Evolutionary conservation across 2,797 vertebrate species (phyloP).

Genomic region (Coregonus sp.): DNA sequence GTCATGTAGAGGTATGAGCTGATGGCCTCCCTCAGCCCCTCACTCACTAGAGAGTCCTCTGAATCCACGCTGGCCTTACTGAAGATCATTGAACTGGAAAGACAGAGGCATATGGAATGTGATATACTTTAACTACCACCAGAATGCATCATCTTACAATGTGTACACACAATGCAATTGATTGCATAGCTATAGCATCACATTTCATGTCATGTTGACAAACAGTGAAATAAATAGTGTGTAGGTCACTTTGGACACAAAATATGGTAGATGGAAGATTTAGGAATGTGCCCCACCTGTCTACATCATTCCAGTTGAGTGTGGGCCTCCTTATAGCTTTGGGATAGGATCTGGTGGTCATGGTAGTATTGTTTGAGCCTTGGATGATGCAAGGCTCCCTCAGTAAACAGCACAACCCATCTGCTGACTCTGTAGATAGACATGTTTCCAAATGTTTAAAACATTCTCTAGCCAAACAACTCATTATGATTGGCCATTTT

Average conservation of each 20-base stretch:
- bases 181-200: background rate
- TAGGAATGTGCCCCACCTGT: conserved; percentile 82
- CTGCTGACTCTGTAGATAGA: conserved; percentile 65
- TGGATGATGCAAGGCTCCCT: conserved; percentile 74
- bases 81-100: conserved; percentile 77
- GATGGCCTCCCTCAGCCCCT: conserved; percentile 85
- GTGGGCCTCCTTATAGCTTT: conserved; percentile 62
- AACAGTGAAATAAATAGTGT: background rate
- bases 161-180: background rate
- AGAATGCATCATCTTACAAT: background rate
- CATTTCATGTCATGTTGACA: background rate
- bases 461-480: background rate
- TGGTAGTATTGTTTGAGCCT: conserved; percentile 22
- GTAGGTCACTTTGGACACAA: background rate
- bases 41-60: conserved; percentile 78
- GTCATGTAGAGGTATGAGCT: conserved; percentile 86
- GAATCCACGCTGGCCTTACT: conserved; percentile 51
- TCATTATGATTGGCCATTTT: background rate
- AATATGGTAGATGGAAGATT: conserved; percentile 54
- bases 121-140: background rate
- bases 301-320: conserved; percentile 81
- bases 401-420: conserved; percentile 80
- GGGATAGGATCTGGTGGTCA: conserved; percentile 37
- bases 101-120: conserved; percentile 6
- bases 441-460: background rate